These are phyloP conservation scores for Pollenia griseotomentosa DNA, from an alignment of 2,888 invertebrate species.

Conservation along the genomic window DNA sequence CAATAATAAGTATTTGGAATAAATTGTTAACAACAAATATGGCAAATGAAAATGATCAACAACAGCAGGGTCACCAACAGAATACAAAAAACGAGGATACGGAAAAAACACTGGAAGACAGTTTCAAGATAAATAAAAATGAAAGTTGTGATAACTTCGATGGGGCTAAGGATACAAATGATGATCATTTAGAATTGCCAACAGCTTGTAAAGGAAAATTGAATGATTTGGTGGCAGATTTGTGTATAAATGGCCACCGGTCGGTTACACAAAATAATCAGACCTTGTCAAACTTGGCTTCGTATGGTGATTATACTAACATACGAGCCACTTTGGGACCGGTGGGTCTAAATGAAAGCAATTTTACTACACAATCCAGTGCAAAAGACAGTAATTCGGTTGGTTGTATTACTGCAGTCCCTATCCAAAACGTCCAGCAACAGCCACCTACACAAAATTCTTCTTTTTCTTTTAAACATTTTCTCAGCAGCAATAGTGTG, in stretches of 20 bases:
- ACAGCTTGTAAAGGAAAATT: constrained; percentile 73
- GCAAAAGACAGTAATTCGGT: constrained; percentile 15
- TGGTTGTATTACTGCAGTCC: neutral
- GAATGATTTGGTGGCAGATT: constrained; percentile 80
- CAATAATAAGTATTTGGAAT: constrained; percentile 59
- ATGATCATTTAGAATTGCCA: constrained; percentile 14
- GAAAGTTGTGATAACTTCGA: constrained; percentile 34
- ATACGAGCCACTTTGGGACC: constrained; percentile 76
- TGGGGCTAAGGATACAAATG: constrained; percentile 8
- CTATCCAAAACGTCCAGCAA: constrained; percentile 61
- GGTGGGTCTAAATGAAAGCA: constrained; percentile 39
- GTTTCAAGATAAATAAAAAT: constrained; percentile 56
- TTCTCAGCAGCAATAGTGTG: constrained; percentile 88
- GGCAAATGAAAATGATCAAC: constrained; percentile 82
- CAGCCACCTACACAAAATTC: constrained; percentile 86
- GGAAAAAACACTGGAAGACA: constrained; percentile 55
- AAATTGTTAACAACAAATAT: constrained; percentile 75
- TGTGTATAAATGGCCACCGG: constrained; percentile 76
- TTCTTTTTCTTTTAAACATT: constrained; percentile 92
- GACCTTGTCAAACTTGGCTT: neutral
- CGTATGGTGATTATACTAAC: constrained; percentile 79
- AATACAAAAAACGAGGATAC: constrained; percentile 68
- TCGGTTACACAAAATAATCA: constrained; percentile 32
- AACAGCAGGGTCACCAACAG: constrained; percentile 73
- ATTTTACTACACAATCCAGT: constrained; percentile 24